These are phyloP conservation scores for Chondrosia reniformis DNA, from an alignment of 37 sponge, comb jelly and placozoan species.

Conservation along the genomic window DNA sequence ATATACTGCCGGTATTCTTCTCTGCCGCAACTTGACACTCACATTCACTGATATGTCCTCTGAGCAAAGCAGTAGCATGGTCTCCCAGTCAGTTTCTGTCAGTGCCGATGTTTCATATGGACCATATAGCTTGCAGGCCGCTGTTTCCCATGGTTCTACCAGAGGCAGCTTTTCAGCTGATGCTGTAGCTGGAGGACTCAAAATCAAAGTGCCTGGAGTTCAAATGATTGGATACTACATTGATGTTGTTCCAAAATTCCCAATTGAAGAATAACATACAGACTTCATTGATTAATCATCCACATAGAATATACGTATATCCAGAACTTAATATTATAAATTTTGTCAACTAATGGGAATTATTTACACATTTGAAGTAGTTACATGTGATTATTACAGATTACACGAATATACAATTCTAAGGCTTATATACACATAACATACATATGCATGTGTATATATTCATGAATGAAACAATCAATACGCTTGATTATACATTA, in stretches of 20 bases:
- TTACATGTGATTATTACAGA: too few species aligned
- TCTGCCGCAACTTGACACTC: not conserved
- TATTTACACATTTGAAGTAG: too few species aligned
- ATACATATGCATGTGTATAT: too few species aligned
- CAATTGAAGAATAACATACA: not conserved
- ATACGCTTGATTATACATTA: too few species aligned
- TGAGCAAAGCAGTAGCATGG: not conserved
- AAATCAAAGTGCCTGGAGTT: slow-evolving; percentile 2
- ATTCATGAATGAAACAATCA: too few species aligned
- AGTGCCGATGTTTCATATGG: not conserved
- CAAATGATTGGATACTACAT: slow-evolving; percentile 22
- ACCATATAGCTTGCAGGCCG: not conserved
- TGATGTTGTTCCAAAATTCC: not conserved
- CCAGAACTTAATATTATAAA: too few species aligned
- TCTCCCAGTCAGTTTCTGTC: not conserved
- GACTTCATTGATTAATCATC: too few species aligned
- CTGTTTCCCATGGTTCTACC: not conserved
- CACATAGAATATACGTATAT: too few species aligned
- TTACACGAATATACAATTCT: too few species aligned
- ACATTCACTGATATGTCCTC: not conserved
- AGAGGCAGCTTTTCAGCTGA: not conserved
- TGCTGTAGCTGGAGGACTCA: not conserved
- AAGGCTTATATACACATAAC: too few species aligned
- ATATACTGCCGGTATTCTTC: not conserved
- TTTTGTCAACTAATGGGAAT: too few species aligned